Evolutionary conservation across 1,140 invertebrate genomes (phyloP), one percentile per base, ranked within the genome.

Genomic region (Zaprionus africanus): DNA sequence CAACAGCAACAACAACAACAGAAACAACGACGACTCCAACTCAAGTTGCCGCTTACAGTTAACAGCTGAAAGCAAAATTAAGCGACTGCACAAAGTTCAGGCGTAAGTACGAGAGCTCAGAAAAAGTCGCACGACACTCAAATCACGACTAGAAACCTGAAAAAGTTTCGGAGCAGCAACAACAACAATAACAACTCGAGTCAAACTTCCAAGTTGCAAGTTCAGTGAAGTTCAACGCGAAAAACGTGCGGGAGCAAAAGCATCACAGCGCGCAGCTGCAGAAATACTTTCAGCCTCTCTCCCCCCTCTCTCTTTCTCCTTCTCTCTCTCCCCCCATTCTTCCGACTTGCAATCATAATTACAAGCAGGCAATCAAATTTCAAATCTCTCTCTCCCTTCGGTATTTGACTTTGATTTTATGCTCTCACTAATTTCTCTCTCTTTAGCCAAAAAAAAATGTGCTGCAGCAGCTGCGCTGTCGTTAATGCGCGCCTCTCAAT

Each of bases 241-340:
- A 90, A 90, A 90, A 90, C 85, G 85, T 90, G 85, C 85, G 85
- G 85, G 85, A 90, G 85, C 85, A 90, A 74, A 79, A 84, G 81
- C 66, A 41, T 13, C 51, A 53, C 59, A 63, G 59, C 62, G 41
- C 19, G 57, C 67, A 67, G 65, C 56, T 65, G 73, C 76, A 76
- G 54, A 66, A 70, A 63, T 49, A 72, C 63, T 64, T 41, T 28
- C 5, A 28, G 17, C 22, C 36, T 38, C 26, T 19, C 26, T n/a
- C n/a, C 19, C 31, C 53, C 4, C n/a, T 22, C 38, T 46, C 26
- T 6, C 11, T 31, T 31, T 31, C 28, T 9, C 7, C 7, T 9
- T 41, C 15, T 28, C 49, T 4, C 58, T 28, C 58, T 12, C 53
- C 22, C 22, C n/a, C 17, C 26, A 31, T 26, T 69, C 28, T 58